These are phyloP conservation scores for Xylocopa sonorina DNA, from an alignment of 1,140 invertebrate genomes.

Conservation along the genomic window DNA sequence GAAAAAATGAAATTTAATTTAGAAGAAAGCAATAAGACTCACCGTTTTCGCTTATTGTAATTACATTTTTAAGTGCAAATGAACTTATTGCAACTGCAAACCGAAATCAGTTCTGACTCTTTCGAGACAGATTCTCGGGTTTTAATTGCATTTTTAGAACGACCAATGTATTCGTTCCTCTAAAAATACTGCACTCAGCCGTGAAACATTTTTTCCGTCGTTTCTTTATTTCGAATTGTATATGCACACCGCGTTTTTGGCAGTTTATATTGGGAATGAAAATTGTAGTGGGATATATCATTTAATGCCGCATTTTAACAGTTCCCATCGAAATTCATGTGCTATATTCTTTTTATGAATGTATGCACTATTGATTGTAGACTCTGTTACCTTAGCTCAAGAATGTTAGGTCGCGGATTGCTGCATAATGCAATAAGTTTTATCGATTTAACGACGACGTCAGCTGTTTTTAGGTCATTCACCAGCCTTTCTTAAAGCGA, in stretches of 20 bases:
- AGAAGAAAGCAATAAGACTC: too few species aligned
- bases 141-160: slow-evolving; percentile 46
- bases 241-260: too few species aligned
- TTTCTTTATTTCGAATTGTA: neutral
- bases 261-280: neutral
- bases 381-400: neutral
- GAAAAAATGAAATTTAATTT: neutral
- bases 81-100: neutral
- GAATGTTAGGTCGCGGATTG: neutral
- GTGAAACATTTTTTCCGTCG: neutral
- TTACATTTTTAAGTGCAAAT: neutral
- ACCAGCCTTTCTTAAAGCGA: slow-evolving; percentile 14
- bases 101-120: slow-evolving; percentile 40
- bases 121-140: slow-evolving; percentile 1
- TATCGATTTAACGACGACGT: slow-evolving; percentile 30
- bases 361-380: neutral
- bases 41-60: neutral
- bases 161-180: neutral
- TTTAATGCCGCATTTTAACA: neutral
- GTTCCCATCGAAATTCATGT: neutral
- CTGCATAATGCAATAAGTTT: slow-evolving; percentile 29
- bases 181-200: slow-evolving; percentile 19
- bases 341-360: too few species aligned
- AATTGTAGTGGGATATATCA: too few species aligned
- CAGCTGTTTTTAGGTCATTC: slow-evolving; percentile 42